Conservation (phyloP, 1,140 invertebrate genomes). For the Drosophila ficusphila region DNA sequence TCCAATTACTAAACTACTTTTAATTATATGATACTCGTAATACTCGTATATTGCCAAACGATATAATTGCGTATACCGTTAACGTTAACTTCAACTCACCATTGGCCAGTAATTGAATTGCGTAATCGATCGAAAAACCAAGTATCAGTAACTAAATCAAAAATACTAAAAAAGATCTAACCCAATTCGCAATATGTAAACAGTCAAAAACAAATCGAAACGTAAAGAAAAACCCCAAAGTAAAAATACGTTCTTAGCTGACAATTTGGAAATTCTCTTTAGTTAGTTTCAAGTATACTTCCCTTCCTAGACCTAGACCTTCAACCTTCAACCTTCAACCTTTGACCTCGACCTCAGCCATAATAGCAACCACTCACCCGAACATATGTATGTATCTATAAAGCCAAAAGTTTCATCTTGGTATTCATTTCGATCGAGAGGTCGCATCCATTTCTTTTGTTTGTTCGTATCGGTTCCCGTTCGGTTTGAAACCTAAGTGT, state of each 20-base stretch:
- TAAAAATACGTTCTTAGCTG: constrained; percentile 47
- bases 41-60: constrained; percentile 58
- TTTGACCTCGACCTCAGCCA: constrained; percentile 1
- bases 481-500: constrained; percentile 74
- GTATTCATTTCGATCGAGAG: constrained; percentile 32
- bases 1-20: constrained; percentile 78
- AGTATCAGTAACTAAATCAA: constrained; percentile 24
- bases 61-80: constrained; percentile 71
- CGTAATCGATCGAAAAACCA: constrained; percentile 37
- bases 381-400: constrained; percentile 45
- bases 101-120: constrained; percentile 65
- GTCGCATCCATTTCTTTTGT: constrained; percentile 33
- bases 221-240: constrained; percentile 15
- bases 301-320: constrained; percentile 3
- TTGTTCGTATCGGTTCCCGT: constrained; percentile 69
- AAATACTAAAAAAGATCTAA: constrained; percentile 35
- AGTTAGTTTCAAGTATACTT: constrained; percentile 63
- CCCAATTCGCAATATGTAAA: constrained; percentile 52
- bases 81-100: constrained; percentile 74
- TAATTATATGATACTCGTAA: constrained; percentile 73
- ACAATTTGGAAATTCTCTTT: constrained; percentile 62
- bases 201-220: constrained; percentile 29
- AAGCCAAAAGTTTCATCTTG: constrained; percentile 37
- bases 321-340: constrained; percentile 8
- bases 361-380: constrained; percentile 34